phyloP scores from a whole-genome alignment of 2,797 vertebrate species.

The Ctenopoma kingsleyae region DNA sequence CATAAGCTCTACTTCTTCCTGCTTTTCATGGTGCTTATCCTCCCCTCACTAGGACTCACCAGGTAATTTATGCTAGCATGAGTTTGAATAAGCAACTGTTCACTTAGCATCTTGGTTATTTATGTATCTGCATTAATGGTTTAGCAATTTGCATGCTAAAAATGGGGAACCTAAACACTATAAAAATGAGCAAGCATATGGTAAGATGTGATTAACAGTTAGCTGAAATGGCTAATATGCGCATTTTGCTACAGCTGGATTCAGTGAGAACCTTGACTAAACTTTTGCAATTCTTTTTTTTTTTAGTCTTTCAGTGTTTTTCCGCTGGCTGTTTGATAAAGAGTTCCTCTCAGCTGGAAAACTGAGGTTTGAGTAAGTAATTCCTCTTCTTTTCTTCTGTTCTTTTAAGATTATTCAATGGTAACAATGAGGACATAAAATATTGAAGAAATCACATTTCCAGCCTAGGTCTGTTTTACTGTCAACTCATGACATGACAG shows the following conservation, averaged over 20 bases:
- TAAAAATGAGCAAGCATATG: not conserved
- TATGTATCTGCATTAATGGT: slow-evolving; percentile 2
- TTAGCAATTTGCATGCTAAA: not conserved
- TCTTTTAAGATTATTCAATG: not conserved
- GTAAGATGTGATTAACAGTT: not conserved
- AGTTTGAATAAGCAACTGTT: not conserved
- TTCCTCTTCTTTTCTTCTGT: fast-evolving
- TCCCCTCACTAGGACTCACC: slow-evolving; percentile 96
- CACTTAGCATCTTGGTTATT: not conserved
- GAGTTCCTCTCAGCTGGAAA: slow-evolving; percentile 77
- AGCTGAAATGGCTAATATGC: not conserved
- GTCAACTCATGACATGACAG: not conserved
- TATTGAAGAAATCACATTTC: not conserved
- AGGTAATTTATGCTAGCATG: slow-evolving; percentile 82
- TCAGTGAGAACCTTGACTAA: not conserved
- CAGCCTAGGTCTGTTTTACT: not conserved
- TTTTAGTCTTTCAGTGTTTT: slow-evolving; percentile 91
- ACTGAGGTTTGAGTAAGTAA: slow-evolving; percentile 94
- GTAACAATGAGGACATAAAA: not conserved
- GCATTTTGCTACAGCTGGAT: not conserved
- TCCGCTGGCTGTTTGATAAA: slow-evolving; percentile 94
- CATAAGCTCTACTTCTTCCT: slow-evolving; percentile 96
- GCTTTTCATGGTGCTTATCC: slow-evolving; percentile 97
- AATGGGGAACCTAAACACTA: not conserved
- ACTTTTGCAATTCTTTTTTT: not conserved